Evolutionary conservation across 2,797 vertebrate genomes (phyloP), one percentile per base, ranked within the genome.

Genomic region (Brachymystax lenok): DNA sequence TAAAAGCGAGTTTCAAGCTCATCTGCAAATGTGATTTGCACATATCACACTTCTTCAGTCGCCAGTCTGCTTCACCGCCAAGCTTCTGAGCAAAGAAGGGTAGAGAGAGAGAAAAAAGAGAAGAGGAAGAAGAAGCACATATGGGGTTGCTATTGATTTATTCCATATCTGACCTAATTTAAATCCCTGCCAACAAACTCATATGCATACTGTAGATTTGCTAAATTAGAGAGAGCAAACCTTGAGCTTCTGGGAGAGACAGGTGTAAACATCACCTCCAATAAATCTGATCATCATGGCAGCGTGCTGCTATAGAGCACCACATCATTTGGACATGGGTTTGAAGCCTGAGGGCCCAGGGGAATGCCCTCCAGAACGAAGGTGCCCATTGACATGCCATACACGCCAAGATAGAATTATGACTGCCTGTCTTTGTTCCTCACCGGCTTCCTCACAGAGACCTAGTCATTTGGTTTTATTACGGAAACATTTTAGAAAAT

Each of bases 21-120:
- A 94, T 95, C 94, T 94, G 93, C 91, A 94, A 94, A 95, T 94
- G 93, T 95, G 94, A 95, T 95, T 94, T 94, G 92, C 93, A 94
- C 94, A 92, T 94, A 94, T 95, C 94, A 93, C 91, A 92, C 92
- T 94, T 86, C 80, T 93, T 92, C 93, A 94, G 94, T 94, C 90
- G 89, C 91, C 92, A 92, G 92, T 91, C 93, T 92, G 93, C 93
- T 92, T 91, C 92, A 88, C 91, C 91, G 91, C 91, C 91, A 87
- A 92, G 94, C 92, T 93, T 93, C 92, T 85, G 90, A 94, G 93
- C 91, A 87, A 89, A 90, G 87, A 91, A 81, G 91, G 87, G 86
- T 81, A 87, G 84, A 17, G 33, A n/a, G 30, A 46, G 76, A 12
- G 56, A 46, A 19, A 16, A 21, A 19, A 68, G 73, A 50, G 73